A percentile compares a stretch with the other conserved stretches of the same genome.
phyloP scores from a whole-genome alignment of 2,113 vertebrate species.

The Suricata suricatta region DNA sequence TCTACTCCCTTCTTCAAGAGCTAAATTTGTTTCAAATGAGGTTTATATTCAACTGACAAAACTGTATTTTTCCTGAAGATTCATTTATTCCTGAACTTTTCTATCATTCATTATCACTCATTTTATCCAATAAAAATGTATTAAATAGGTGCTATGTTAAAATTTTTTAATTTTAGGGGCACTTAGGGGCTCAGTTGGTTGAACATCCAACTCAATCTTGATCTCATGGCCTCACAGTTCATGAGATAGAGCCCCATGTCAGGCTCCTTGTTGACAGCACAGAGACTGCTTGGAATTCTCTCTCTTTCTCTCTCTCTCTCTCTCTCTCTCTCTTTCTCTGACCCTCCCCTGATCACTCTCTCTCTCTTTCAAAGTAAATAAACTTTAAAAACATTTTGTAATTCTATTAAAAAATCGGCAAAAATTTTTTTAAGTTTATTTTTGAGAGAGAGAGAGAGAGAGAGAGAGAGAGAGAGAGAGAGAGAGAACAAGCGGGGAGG shows the following conservation, averaged over 20 bases:
- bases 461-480: too few relatives aligned
- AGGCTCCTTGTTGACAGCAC: too few relatives aligned
- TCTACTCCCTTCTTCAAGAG: not conserved
- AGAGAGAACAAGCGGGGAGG: too few relatives aligned
- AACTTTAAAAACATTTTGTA: not conserved
- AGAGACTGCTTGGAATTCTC: too few relatives aligned
- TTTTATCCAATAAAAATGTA: not conserved
- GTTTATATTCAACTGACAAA: not conserved
- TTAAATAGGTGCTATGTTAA: not conserved
- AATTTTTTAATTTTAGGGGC: not conserved
- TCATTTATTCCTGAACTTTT: conserved; percentile 10
- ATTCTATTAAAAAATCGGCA: conserved; percentile 6
- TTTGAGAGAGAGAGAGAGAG: too few relatives aligned
- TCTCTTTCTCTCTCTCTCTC: too few relatives aligned
- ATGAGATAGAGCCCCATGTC: not conserved
- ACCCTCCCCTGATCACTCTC: too few relatives aligned
- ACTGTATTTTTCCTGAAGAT: not conserved
- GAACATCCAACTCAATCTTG: not conserved
- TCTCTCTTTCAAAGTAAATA: too few relatives aligned
- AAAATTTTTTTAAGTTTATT: not conserved
- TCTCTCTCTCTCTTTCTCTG: too few relatives aligned
- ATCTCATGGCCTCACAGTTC: too few relatives aligned
- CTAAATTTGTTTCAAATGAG: not conserved
- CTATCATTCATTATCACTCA: not conserved
- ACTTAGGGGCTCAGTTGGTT: not conserved